Conservation (phyloP, 2,888 invertebrate species). For the Caenorhabditis imperialis region DNA sequence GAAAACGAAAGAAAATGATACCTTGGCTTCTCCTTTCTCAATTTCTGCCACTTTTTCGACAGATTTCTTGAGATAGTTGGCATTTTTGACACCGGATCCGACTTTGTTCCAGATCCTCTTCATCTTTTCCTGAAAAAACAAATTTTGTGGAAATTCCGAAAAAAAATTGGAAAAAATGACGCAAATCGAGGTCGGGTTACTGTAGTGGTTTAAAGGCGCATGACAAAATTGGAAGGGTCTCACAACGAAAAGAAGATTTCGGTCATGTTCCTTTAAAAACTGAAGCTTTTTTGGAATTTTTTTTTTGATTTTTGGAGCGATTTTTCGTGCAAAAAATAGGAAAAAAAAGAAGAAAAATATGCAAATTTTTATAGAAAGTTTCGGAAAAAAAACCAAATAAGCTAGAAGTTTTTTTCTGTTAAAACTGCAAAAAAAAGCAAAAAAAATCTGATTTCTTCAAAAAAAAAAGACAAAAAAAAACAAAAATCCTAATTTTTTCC, state of each 20-base stretch:
- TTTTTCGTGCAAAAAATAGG: neutral
- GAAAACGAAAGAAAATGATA: slow-evolving; percentile 6
- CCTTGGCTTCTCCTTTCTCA: slow-evolving; percentile 59
- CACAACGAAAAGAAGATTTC: too few species aligned
- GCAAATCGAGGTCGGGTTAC: neutral
- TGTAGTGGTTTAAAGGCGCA: slow-evolving; percentile 40
- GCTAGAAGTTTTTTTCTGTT: neutral
- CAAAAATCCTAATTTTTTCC: neutral
- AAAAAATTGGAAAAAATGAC: slow-evolving; percentile 6
- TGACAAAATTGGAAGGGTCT: slow-evolving; percentile 1
- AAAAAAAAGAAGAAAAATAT: too few species aligned
- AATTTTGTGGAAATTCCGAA: neutral
- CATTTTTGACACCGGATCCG: slow-evolving; percentile 60
- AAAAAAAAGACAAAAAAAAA: neutral
- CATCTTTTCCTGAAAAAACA: slow-evolving; percentile 46
- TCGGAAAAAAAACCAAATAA: too few species aligned
- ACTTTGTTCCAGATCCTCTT: slow-evolving; percentile 66
- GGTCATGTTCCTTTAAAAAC: neutral
- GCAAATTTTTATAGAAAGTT: too few species aligned
- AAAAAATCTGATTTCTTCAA: neutral
- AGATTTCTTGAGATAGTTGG: slow-evolving; percentile 63
- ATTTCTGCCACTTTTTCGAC: slow-evolving; percentile 61
- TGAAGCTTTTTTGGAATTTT: neutral
- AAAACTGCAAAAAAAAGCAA: neutral
- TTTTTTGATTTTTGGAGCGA: neutral